Evolutionary conservation across 2,888 invertebrate genomes (phyloP).

Genomic region (Cantharis rustica): DNA sequence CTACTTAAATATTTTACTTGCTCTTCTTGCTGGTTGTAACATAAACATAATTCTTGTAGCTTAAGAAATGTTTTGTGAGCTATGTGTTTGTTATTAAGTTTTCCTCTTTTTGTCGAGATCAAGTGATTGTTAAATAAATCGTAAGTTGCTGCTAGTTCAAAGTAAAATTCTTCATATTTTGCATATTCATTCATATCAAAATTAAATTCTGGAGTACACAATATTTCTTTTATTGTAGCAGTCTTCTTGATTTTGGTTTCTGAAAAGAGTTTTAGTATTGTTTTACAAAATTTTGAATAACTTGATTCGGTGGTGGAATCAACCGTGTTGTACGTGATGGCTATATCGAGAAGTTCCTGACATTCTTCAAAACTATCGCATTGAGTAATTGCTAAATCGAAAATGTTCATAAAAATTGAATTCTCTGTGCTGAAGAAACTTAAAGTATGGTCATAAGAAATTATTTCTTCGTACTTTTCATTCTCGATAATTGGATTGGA

Average conservation of each 20-base stretch:
- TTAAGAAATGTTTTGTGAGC: slow-evolving; percentile 59
- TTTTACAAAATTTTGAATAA: slow-evolving; percentile 45
- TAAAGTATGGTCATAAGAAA: slow-evolving; percentile 17
- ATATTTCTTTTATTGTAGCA: slow-evolving; percentile 40
- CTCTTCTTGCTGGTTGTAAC: slow-evolving; percentile 37
- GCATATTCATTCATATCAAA: slow-evolving; percentile 40
- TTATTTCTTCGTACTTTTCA: slow-evolving; percentile 41
- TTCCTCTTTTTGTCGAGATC: slow-evolving; percentile 45
- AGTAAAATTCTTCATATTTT: slow-evolving; percentile 40
- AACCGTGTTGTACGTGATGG: slow-evolving; percentile 36
- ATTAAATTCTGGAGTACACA: slow-evolving; percentile 41
- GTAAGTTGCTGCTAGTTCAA: background rate
- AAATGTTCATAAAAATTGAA: slow-evolving; percentile 52
- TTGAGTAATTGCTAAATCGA: slow-evolving; percentile 48
- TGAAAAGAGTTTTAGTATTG: slow-evolving; percentile 40
- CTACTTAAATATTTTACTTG: slow-evolving; percentile 59
- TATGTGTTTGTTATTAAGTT: slow-evolving; percentile 60
- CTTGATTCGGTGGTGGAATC: slow-evolving; percentile 34
- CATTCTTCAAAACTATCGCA: slow-evolving; percentile 44
- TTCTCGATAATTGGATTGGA: slow-evolving; percentile 45
- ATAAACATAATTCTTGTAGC: slow-evolving; percentile 58
- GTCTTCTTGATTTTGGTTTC: slow-evolving; percentile 37
- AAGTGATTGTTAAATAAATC: slow-evolving; percentile 13
- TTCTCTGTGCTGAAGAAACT: slow-evolving; percentile 50
- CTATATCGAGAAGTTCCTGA: slow-evolving; percentile 42